Conservation (phyloP, 2,888 invertebrate species). For the Orgyia antiqua region DNA sequence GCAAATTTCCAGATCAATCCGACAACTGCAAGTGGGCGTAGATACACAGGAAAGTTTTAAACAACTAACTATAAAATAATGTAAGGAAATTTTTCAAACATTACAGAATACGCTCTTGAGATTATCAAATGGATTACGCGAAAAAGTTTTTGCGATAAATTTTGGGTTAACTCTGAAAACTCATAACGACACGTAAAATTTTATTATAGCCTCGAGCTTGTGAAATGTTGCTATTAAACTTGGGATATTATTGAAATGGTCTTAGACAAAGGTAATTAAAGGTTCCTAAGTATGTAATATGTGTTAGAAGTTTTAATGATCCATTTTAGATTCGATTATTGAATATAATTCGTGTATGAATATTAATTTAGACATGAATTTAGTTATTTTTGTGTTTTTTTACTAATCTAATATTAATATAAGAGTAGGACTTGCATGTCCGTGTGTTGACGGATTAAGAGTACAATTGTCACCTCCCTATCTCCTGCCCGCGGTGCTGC, state of each 20-base stretch:
- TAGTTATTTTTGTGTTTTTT: too few species aligned
- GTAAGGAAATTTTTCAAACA: too few species aligned
- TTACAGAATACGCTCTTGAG: constrained; percentile 35
- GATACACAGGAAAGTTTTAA: too few species aligned
- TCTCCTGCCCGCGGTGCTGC: too few species aligned
- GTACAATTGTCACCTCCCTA: too few species aligned
- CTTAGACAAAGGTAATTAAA: constrained; percentile 54
- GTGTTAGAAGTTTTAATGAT: constrained; percentile 37
- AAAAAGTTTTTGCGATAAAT: constrained; percentile 65
- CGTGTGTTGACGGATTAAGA: too few species aligned
- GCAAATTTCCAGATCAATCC: too few species aligned
- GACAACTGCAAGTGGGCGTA: too few species aligned
- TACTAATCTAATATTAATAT: too few species aligned
- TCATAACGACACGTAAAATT: constrained; percentile 65
- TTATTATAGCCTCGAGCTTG: constrained; percentile 57
- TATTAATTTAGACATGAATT: constrained; percentile 23
- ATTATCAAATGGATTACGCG: constrained; percentile 62
- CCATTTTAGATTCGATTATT: constrained; percentile 22
- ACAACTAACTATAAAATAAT: too few species aligned
- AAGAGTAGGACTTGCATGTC: too few species aligned
- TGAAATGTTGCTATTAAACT: constrained; percentile 58
- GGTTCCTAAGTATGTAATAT: constrained; percentile 40
- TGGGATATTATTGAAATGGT: constrained; percentile 69
- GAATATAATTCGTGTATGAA: constrained; percentile 17
- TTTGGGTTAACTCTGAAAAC: constrained; percentile 55